Percentiles rank a stretch among this genome's conserved stretches.
Evolutionary conservation across 2,888 invertebrate species (phyloP).

Genomic region (Habrosyne pyritoides): DNA sequence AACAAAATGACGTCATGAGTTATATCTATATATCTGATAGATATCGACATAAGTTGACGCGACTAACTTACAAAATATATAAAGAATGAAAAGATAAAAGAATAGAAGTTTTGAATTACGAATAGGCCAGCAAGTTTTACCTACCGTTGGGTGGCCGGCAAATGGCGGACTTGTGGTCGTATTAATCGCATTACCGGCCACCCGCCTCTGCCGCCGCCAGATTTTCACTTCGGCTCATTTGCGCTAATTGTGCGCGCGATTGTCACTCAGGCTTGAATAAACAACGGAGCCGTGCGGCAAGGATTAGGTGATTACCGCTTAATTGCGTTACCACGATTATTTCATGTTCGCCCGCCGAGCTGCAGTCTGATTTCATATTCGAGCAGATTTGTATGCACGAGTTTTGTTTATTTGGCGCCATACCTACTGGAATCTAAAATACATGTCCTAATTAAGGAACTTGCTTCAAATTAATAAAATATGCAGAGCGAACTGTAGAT

Average conservation of each 20-base stretch:
- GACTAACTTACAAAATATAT: too few relatives aligned
- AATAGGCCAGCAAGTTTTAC: conserved; percentile 26
- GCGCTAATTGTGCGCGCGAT: conserved; percentile 82
- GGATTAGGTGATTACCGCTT: conserved; percentile 83
- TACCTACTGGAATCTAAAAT: conserved; percentile 3
- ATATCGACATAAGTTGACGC: too few relatives aligned
- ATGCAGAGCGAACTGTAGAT: not conserved
- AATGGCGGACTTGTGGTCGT: conserved; percentile 71
- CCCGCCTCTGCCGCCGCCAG: conserved; percentile 66
- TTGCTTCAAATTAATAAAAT: conserved; percentile 1
- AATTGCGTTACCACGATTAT: conserved; percentile 82
- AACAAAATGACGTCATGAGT: too few relatives aligned
- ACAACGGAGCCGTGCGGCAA: conserved; percentile 79
- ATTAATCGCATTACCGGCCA: conserved; percentile 76
- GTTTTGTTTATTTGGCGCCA: conserved; percentile 50
- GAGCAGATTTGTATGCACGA: conserved; percentile 69
- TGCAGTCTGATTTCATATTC: conserved; percentile 77
- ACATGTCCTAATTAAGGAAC: not conserved
- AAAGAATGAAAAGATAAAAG: not conserved
- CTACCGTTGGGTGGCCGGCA: conserved; percentile 46
- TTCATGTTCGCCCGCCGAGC: conserved; percentile 72
- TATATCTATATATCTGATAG: too few relatives aligned
- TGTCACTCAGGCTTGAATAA: conserved; percentile 84
- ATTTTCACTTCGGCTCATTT: conserved; percentile 83
- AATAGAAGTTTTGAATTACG: conserved; percentile 20